Percentiles rank a stretch among this genome's conserved stretches.
phyloP scores from a whole-genome alignment of 2,797 vertebrate genomes.

The Astyanax mexicanus region DNA sequence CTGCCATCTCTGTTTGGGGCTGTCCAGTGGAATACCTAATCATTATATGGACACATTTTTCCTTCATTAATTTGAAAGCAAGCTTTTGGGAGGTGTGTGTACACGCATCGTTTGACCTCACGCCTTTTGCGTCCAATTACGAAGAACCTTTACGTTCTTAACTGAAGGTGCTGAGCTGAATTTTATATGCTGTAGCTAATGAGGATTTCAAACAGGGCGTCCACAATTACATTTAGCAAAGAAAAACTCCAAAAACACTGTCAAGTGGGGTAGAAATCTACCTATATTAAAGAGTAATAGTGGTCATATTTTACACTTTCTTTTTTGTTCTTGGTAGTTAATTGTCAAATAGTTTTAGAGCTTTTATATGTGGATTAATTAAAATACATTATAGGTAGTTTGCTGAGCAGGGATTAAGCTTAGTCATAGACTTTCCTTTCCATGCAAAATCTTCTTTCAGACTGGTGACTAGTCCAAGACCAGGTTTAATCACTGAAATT shows the following conservation, averaged over 20 bases:
- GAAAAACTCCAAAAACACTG: not conserved
- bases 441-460: no score
- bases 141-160: constrained; percentile 68
- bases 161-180: constrained; percentile 68
- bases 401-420: no score
- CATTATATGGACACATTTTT: constrained; percentile 66
- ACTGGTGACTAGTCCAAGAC: no score
- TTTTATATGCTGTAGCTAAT: constrained; percentile 73
- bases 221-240: not conserved
- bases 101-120: constrained; percentile 66
- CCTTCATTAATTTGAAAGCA: constrained; percentile 68
- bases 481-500: no score
- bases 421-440: no score
- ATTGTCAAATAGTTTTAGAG: no score
- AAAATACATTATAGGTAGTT: no score
- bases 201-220: constrained; percentile 60
- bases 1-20: constrained; percentile 16
- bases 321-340: no score
- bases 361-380: no score
- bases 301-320: no score
- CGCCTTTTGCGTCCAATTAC: constrained; percentile 72
- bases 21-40: constrained; percentile 66
- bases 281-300: no score
- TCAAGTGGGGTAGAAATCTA: no score
- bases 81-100: constrained; percentile 65